Evolutionary conservation across 2,888 invertebrate species (phyloP).

Genomic region (Didymodactylos carnosus): DNA sequence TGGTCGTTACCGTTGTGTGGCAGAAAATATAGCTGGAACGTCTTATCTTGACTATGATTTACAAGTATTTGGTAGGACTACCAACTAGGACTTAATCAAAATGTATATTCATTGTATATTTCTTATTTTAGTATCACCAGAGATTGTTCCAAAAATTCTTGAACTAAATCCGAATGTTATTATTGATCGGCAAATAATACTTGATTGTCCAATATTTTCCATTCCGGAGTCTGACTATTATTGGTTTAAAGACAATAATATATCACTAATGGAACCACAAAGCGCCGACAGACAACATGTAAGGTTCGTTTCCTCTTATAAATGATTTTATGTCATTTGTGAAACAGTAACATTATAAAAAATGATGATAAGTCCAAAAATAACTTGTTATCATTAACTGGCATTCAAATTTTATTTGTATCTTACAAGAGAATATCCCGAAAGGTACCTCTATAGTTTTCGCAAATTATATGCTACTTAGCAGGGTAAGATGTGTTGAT

Average conservation of each 20-base stretch:
- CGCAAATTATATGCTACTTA: too few species aligned
- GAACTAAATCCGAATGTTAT: conserved; percentile 27
- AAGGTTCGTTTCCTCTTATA: too few species aligned
- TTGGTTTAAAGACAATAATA: conserved; percentile 34
- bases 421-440: too few species aligned
- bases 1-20: background rate
- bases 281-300: too few species aligned
- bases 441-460: too few species aligned
- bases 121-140: conserved; percentile 20
- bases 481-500: too few species aligned
- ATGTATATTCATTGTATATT: background rate
- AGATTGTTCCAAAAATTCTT: conserved; percentile 29
- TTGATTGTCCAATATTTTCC: conserved; percentile 36
- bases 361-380: too few species aligned
- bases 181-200: conserved; percentile 25
- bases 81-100: background rate
- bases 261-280: conserved; percentile 14
- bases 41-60: conserved; percentile 43
- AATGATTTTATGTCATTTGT: too few species aligned
- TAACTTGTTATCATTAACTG: too few species aligned
- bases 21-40: conserved; percentile 21
- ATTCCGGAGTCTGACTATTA: conserved; percentile 33
- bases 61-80: conserved; percentile 34
- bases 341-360: too few species aligned
- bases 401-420: too few species aligned